Evolutionary conservation across 2,888 invertebrate genomes (phyloP), one percentile per base, ranked within the genome.

Genomic region (Teleiodes luculella): DNA sequence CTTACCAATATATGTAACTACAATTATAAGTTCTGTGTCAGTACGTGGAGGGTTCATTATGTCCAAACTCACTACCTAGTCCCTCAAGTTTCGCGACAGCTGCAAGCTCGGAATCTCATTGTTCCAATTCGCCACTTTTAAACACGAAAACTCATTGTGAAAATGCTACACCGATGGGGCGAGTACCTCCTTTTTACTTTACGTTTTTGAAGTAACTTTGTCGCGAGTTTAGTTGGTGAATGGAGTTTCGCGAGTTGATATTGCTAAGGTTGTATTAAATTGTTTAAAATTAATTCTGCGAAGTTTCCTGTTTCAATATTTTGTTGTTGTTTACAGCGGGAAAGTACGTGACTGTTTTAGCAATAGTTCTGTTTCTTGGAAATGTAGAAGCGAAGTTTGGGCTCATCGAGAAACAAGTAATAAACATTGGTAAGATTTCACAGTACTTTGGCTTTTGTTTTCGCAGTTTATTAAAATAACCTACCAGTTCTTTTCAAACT

Each of bases 361-460:
- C 73, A 69, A 63, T 63, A 37, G 65, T 70, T 57, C 63, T 77
- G 58, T 65, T 66, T 60, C 58, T 77, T 53, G 70, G 67, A 49
- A 58, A 64, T 45, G 66, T 65, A 52, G 70, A 70, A 49, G 77
- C 78, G 55, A 80, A 80, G 48, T 81, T 86, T 64, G 83, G 83
- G 63, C 62, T 77, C 54, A 66, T 78, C 39, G 87, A 87, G 70
- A 74, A 49, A 14, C 37, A 74, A 49, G 71, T 74, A 45, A 64
- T 87, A 53, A 75, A 74, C 58, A 75, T 87, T 53, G 87, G 88
- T 87, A 67, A 82, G 83, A 62, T 56, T 13, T 13, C 8, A 8
- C 10, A 33, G n/a, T 11, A 5, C 33, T 11, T 33, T 11, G 2
- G n/a, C 2, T n/a, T 11, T n/a, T 8, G 10, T 33, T 11, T 33